A percentile compares a stretch with the other conserved stretches of the same genome.
These are phyloP conservation scores for Eumaeus atala DNA, from an alignment of 1,140 invertebrate species.

Conservation along the genomic window DNA sequence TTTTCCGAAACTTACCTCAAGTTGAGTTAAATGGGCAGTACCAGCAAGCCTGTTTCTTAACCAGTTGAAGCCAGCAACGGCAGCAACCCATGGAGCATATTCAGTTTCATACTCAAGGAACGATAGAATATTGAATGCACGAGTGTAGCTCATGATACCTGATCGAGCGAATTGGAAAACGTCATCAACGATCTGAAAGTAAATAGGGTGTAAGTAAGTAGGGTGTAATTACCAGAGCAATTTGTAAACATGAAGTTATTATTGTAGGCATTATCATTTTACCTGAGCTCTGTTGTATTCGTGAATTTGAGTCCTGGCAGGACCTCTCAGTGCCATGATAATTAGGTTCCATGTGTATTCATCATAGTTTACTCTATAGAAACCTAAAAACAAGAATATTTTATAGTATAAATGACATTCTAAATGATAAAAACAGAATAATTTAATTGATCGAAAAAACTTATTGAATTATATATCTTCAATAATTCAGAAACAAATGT, in stretches of 20 bases:
- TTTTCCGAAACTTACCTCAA: constrained; percentile 32
- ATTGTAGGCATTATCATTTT: background rate
- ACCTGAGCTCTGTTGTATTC: constrained; percentile 81
- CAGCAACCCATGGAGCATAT: constrained; percentile 80
- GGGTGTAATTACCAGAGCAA: background rate
- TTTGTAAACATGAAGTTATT: background rate
- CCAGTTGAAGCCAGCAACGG: constrained; percentile 69
- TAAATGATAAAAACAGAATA: no score
- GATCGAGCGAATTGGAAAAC: constrained; percentile 79
- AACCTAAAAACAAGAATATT: constrained; percentile 72
- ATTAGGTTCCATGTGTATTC: constrained; percentile 79
- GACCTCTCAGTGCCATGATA: constrained; percentile 62
- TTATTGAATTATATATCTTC: background rate
- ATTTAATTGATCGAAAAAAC: no score
- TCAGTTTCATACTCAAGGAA: constrained; percentile 78
- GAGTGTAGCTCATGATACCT: constrained; percentile 65
- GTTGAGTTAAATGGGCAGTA: constrained; percentile 22
- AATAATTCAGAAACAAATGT: background rate
- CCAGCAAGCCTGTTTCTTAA: constrained; percentile 61
- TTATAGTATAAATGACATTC: background rate
- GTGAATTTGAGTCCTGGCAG: constrained; percentile 76
- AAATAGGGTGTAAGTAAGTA: background rate
- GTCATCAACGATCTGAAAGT: constrained; percentile 82
- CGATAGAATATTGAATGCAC: constrained; percentile 75
- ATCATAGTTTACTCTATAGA: constrained; percentile 89